Conservation (phyloP, 2,113 vertebrate genomes). For the Vimba vimba region DNA sequence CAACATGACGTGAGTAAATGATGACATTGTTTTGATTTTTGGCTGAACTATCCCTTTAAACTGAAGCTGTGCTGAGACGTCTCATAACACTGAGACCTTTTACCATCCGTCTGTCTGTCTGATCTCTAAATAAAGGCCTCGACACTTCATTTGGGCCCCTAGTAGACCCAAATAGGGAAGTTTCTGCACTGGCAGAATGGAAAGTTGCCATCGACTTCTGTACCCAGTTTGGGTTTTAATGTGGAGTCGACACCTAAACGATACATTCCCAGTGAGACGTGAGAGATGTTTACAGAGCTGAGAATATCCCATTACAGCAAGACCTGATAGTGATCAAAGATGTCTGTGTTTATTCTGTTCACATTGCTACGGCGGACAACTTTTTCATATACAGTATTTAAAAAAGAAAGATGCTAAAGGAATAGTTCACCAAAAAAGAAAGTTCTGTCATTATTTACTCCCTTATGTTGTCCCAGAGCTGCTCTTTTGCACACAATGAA, state of each 20-base stretch:
- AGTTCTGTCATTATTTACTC: background rate
- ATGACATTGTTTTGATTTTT: background rate
- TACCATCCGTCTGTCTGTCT: background rate
- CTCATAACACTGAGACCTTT: background rate
- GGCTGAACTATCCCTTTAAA: background rate
- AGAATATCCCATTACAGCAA: slow-evolving; percentile 6
- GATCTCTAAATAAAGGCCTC: slow-evolving; percentile 18
- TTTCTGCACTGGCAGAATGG: background rate
- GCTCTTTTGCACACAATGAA: background rate
- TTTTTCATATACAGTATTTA: background rate
- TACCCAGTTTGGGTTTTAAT: slow-evolving; percentile 29
- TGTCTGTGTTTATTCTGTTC: slow-evolving; percentile 3
- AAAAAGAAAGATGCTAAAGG: background rate
- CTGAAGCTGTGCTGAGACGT: background rate
- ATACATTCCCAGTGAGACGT: slow-evolving; percentile 23
- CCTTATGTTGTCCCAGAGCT: background rate
- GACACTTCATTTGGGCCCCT: slow-evolving; percentile 7
- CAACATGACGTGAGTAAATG: background rate
- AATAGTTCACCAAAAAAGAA: background rate
- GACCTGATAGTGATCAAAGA: background rate
- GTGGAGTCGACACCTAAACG: slow-evolving; percentile 21
- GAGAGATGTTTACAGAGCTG: slow-evolving; percentile 34
- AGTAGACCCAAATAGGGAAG: slow-evolving; percentile 33
- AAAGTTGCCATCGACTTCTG: background rate
- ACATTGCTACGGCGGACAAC: background rate